These are phyloP conservation scores for Chrysaora quinquecirrha DNA, from an alignment of 30 jellyfish, hydroid and myxozoan species.

Conservation along the genomic window DNA sequence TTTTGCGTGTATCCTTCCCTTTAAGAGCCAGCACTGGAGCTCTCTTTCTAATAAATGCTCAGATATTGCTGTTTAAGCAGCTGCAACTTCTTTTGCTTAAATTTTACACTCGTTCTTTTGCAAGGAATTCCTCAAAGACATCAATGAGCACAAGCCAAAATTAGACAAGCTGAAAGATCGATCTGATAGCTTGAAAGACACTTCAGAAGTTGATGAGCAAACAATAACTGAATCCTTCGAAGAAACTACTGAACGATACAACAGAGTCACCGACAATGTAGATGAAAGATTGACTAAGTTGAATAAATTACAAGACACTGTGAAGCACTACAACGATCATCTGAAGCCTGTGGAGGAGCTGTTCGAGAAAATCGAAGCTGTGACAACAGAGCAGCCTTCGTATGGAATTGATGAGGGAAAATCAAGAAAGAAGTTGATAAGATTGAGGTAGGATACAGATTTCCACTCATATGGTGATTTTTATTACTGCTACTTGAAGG, in stretches of 20 bases:
- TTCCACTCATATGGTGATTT: neutral
- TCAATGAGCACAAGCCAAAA: slow-evolving; percentile 69
- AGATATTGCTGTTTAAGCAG: too few relatives aligned
- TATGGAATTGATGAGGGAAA: slow-evolving; percentile 78
- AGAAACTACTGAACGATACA: slow-evolving; percentile 53
- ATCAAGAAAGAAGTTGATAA: slow-evolving; percentile 75
- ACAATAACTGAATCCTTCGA: slow-evolving; percentile 27
- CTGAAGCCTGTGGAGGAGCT: slow-evolving; percentile 85
- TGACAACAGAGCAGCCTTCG: slow-evolving; percentile 26
- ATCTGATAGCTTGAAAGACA: slow-evolving; percentile 19
- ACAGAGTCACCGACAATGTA: slow-evolving; percentile 5
- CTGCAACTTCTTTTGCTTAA: too few relatives aligned
- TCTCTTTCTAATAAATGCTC: too few relatives aligned
- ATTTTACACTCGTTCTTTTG: too few relatives aligned
- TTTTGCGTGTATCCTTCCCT: too few relatives aligned
- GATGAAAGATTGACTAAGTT: slow-evolving; percentile 52
- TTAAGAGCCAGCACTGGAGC: too few relatives aligned
- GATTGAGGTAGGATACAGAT: slow-evolving; percentile 53
- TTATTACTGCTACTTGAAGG: neutral
- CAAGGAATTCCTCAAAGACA: slow-evolving; percentile 42
- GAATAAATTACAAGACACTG: slow-evolving; percentile 21
- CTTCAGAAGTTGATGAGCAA: slow-evolving; percentile 80
- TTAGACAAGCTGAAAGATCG: slow-evolving; percentile 66
- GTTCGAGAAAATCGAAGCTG: slow-evolving; percentile 62
- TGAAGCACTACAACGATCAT: slow-evolving; percentile 41